Conservation (phyloP, 2,797 vertebrate genomes). For the Euphonia xanthogaster region DNA sequence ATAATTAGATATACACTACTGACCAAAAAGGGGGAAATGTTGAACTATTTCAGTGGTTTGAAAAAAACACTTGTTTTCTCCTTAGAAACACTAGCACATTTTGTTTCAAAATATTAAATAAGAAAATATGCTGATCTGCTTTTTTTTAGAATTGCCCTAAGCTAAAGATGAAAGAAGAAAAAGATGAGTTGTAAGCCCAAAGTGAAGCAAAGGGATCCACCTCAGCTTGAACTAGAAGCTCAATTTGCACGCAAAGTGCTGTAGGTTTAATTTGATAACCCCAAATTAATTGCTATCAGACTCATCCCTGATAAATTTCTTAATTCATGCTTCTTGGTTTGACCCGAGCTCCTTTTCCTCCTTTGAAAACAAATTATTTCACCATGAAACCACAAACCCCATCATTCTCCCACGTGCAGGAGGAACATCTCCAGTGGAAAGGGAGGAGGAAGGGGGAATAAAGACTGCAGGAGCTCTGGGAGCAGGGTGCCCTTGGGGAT, state of each 20-base stretch:
- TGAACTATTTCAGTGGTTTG: neutral
- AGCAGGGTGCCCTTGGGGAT: neutral
- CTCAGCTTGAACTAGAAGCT: neutral
- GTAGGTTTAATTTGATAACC: neutral
- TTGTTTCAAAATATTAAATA: neutral
- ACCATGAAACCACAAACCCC: neutral
- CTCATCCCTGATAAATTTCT: neutral
- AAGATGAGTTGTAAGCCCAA: neutral
- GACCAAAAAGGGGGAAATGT: neutral
- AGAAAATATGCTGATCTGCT: neutral
- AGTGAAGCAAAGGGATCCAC: neutral
- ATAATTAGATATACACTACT: neutral
- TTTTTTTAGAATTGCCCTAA: neutral
- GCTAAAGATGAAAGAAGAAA: neutral
- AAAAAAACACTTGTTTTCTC: neutral
- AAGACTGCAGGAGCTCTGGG: fast-evolving
- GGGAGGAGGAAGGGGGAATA: neutral
- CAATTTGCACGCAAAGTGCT: neutral
- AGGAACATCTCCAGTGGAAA: neutral
- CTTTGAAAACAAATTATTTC: neutral
- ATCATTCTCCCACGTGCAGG: neutral
- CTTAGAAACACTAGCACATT: neutral
- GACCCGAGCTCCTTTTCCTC: neutral
- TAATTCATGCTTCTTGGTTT: neutral
- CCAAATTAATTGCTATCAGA: neutral